Evolutionary conservation across 1,140 invertebrate genomes (phyloP), one percentile per base, ranked within the genome.

Genomic region (Hyposmocoma kahamanoa): DNA sequence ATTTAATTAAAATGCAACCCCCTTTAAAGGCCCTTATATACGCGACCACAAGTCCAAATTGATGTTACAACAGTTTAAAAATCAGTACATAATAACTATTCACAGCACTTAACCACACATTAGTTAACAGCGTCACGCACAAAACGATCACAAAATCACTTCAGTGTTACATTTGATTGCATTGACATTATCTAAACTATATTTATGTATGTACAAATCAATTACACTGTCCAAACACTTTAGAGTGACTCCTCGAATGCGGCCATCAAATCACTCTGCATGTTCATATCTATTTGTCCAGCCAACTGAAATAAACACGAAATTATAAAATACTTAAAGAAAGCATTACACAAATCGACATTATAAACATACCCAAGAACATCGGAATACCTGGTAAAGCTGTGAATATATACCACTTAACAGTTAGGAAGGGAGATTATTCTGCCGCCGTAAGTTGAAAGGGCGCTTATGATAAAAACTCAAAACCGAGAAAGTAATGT

Each of bases 221-320:
- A n/a, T 64, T 68, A 57, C 58, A 53, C 59, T 50, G 58, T 75
- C 66, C 49, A 50, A 64, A 51, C 63, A 62, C 60, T 62, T 71
- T 94, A 95, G 89, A 96, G 91, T 34, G 94, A 95, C 88, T 97
- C 95, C 89, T 98, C 97, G 87, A 98, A 98, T 48, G 95, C 96
- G 71, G 96, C 96, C 96, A 98, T 97, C 74, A 98, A 90, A 89
- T 98, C 96, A 89, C 96, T 98, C 87, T 98, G 97, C 90, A 96
- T 92, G 87, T 98, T 98, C 96, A 98, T 97, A 83, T 98, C 97
- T 72, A 98, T 98, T 87, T 96, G 94, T 46, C 95, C 93, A 45
- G 96, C 96, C 93, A 96, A 92, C 96, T 98, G 90, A 44, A 92
- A 92, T 0, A 53, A 54, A n/a, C n/a, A n/a, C n/a, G 47, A 68